These are phyloP conservation scores for Phylloscopus trochiloides DNA, from an alignment of 2,113 vertebrate genomes.

Conservation along the genomic window DNA sequence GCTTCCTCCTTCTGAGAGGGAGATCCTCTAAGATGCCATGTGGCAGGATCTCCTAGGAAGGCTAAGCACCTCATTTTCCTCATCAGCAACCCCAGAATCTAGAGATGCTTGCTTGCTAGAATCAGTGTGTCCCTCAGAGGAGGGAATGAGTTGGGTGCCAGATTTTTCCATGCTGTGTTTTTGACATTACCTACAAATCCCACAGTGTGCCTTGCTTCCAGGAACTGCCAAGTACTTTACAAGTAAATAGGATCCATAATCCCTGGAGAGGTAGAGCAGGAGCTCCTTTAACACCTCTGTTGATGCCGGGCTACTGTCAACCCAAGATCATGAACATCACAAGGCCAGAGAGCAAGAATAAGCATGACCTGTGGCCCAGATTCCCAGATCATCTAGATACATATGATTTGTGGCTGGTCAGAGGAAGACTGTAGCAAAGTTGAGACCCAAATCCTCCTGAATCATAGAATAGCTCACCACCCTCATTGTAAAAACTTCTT, in stretches of 20 bases:
- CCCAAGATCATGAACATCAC: rapidly evolving
- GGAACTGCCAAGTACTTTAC: background rate
- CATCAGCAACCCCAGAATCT: background rate
- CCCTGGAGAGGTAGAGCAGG: background rate
- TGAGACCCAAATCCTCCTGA: background rate
- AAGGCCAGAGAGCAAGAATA: background rate
- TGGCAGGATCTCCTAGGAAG: background rate
- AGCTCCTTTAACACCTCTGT: background rate
- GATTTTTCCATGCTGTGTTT: background rate
- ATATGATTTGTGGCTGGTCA: background rate
- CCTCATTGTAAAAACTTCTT: background rate
- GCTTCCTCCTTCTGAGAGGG: background rate
- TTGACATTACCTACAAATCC: background rate
- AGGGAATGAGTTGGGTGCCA: background rate
- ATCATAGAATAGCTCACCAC: background rate
- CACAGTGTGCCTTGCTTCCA: background rate
- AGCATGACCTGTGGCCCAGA: background rate
- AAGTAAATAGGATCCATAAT: background rate
- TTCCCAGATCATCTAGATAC: background rate
- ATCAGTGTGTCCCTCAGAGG: background rate
- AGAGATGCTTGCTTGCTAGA: rapidly evolving
- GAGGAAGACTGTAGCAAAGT: background rate
- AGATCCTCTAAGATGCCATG: background rate
- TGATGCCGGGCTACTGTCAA: background rate
- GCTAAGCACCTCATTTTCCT: background rate